Conservation (phyloP, 2,113 vertebrate species). For the Shinisaurus crocodilurus region DNA sequence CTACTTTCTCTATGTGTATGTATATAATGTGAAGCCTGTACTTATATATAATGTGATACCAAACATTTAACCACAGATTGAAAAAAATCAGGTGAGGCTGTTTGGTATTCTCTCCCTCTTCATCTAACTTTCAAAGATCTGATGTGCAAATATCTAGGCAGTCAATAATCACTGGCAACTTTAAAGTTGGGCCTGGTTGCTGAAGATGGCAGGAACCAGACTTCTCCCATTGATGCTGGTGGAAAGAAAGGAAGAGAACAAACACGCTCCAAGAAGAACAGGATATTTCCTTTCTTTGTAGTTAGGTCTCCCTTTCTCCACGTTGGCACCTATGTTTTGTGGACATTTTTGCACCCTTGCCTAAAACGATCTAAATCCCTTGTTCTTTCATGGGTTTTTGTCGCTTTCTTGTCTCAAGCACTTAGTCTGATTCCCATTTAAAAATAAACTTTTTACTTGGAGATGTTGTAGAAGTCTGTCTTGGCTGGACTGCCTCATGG, state of each 20-base stretch:
- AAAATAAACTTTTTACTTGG: neutral
- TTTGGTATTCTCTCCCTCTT: neutral
- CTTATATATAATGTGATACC: neutral
- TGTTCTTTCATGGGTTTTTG: neutral
- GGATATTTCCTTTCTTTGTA: neutral
- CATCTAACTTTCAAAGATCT: neutral
- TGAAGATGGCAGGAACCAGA: neutral
- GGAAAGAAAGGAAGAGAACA: neutral
- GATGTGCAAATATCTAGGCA: neutral
- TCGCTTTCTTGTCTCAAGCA: neutral
- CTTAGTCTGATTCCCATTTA: neutral
- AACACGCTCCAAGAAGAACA: neutral
- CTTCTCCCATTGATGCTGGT: neutral
- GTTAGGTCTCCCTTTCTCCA: neutral
- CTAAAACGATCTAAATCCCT: neutral
- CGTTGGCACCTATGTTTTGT: neutral
- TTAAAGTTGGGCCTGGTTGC: neutral
- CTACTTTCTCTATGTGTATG: neutral
- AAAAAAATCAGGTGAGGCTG: neutral
- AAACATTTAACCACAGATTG: neutral
- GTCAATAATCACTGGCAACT: neutral
- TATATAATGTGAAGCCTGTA: no score
- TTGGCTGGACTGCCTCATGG: neutral
- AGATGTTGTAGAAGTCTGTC: neutral
- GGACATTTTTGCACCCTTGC: neutral